These are phyloP conservation scores for Noctua fimbriata DNA, from an alignment of 2,888 invertebrate genomes.

Conservation along the genomic window DNA sequence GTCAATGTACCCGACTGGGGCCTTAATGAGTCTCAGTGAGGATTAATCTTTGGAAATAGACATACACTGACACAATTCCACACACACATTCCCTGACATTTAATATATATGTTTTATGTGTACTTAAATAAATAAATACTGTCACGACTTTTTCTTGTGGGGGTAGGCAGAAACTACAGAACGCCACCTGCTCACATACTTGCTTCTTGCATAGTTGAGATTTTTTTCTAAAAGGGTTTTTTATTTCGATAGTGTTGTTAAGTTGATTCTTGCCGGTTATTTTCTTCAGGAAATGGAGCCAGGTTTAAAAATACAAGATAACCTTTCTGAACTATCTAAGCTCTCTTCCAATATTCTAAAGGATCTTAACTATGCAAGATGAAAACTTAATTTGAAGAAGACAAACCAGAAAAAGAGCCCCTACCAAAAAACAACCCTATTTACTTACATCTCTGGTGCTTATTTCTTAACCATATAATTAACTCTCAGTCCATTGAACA, in stretches of 20 bases:
- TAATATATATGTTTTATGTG: background rate
- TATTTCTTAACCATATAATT: constrained; percentile 14
- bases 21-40: background rate
- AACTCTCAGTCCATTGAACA: background rate
- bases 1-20: too few species aligned
- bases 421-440: background rate
- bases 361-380: background rate
- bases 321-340: background rate
- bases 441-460: background rate
- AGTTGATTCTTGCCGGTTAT: background rate
- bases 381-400: background rate
- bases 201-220: background rate
- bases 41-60: background rate
- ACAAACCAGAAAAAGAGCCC: background rate
- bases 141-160: background rate
- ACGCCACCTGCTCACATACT: background rate
- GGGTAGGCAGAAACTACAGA: background rate
- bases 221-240: background rate
- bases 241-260: too few species aligned
- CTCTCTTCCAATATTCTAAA: background rate
- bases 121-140: background rate
- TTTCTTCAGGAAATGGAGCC: background rate
- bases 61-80: background rate
- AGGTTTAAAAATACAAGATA: background rate
- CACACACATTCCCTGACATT: background rate